Percentiles rank a stretch among this genome's conserved stretches.
Conservation (phyloP, 2,797 vertebrate species). For the Apogon talboti region DNA sequence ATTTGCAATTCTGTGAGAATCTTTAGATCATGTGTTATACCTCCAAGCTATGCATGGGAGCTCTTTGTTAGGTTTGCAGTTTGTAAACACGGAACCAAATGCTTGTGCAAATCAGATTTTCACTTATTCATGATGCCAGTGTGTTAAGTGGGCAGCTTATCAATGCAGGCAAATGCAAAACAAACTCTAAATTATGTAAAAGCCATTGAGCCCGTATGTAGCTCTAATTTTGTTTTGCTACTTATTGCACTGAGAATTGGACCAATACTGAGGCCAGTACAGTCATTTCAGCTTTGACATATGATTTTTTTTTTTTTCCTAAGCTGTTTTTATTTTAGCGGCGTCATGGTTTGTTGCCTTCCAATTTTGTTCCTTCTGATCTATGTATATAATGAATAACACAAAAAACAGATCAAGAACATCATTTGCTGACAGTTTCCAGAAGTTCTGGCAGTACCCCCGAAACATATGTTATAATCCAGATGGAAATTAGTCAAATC, state of each 20-base stretch:
- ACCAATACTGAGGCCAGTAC: conserved; percentile 29
- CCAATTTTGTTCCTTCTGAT: neutral
- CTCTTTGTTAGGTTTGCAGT: conserved; percentile 22
- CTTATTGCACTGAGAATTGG: conserved; percentile 2
- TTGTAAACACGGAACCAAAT: conserved; percentile 17
- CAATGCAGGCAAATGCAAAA: conserved; percentile 44
- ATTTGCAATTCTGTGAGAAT: conserved; percentile 19
- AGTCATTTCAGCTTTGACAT: conserved; percentile 13
- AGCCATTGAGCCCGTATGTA: conserved; percentile 40
- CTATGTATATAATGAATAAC: neutral
- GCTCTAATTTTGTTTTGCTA: conserved; percentile 21
- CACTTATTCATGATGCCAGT: conserved; percentile 43
- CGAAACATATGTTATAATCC: neutral
- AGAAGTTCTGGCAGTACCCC: neutral
- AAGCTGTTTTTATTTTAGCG: conserved; percentile 9
- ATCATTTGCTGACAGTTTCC: neutral
- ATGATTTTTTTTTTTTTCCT: neutral
- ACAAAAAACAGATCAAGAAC: neutral
- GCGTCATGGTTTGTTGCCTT: conserved; percentile 12
- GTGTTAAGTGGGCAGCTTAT: conserved; percentile 50
- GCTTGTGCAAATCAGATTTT: conserved; percentile 3
- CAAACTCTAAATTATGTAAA: conserved; percentile 52
- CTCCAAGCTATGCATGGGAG: conserved; percentile 14
- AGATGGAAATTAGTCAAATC: neutral
- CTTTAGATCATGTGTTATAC: conserved; percentile 29